Base-by-base conservation (phyloP, 2,113 vertebrate genomes). In the Neogale vison region DNA sequence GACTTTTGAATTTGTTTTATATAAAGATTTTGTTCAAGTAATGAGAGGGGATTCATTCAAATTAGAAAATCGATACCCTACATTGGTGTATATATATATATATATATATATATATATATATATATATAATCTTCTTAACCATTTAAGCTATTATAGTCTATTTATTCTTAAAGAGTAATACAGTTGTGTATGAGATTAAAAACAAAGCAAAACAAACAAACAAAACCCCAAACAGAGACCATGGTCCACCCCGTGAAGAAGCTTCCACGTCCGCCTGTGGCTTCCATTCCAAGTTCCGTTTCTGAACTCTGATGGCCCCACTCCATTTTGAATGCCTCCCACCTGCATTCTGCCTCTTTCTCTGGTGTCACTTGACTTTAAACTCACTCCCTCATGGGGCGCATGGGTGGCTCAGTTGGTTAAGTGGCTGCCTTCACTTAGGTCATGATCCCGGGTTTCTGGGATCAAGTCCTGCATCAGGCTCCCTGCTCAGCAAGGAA, bases 251-350 rank as follows among this genome's bases (percentile, higher is more conserved):
- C 0, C 11, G 3, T 63, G 26, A 47, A 47, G 8, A 63, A n/a
- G 7, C 14, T 45, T 13, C 15, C 29, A 6, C 4, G 17, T 13
- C 3, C 52, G 52, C 26, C 21, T 8, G 6, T 11, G 14, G 10
- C 5, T 26, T 8, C 11, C 7, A 9, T 39, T 81, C 20, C 34
- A 4, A 17, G 20, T 21, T 80, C 17, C 10, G 0, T 76, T 23
- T 26, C 39, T 61, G 34, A 12, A 36, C 0, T 7, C 7, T 29
- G 7, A 8, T 11, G 63, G 0, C 24, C 34, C 7, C 14, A 3
- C 29, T 17, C 21, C n/a, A 61, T 7, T 45, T 15, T 9, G 13
- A 4, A 13, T 2, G 18, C 1, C 34, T 29, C 29, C 10, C 12
- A 3, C 12, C 26, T 52, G 2, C 12, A 11, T 42, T 52, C 26